phyloP scores from a whole-genome alignment of 2,888 invertebrate genomes.

The Strigamia crassipes region DNA sequence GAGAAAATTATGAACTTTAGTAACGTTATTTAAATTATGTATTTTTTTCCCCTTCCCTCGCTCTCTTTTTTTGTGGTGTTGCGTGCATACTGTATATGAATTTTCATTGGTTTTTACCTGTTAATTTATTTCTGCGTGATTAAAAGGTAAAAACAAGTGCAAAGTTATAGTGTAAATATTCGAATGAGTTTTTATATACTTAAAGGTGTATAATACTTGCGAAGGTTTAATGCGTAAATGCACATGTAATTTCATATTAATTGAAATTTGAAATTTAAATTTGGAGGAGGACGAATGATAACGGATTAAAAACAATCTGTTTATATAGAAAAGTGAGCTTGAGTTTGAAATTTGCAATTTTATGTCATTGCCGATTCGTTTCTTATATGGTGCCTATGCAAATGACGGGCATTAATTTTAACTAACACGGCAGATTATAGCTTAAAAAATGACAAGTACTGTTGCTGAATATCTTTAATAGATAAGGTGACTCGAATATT shows the following conservation, averaged over 20 bases:
- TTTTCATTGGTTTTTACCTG: no score
- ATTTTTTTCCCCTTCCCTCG: no score
- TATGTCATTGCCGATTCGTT: slow-evolving; percentile 32
- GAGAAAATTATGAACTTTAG: no score
- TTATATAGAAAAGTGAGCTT: slow-evolving; percentile 5
- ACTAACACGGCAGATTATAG: slow-evolving; percentile 31
- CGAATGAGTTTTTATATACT: no score
- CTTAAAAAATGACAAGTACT: slow-evolving; percentile 24
- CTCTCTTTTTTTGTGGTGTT: no score
- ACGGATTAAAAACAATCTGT: slow-evolving; percentile 24
- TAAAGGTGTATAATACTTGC: neutral
- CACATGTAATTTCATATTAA: neutral
- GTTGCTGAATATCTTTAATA: slow-evolving; percentile 28
- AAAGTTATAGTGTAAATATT: neutral
- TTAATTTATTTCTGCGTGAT: no score
- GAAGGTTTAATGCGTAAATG: neutral
- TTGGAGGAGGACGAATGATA: slow-evolving; percentile 2
- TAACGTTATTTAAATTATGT: no score
- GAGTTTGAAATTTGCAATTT: slow-evolving; percentile 21
- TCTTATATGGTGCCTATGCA: slow-evolving; percentile 31
- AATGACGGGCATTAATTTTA: slow-evolving; percentile 19
- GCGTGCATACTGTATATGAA: no score
- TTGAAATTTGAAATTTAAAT: slow-evolving; percentile 19
- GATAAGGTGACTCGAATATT: neutral
- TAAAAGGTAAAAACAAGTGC: no score